Base-by-base conservation (phyloP, 1,140 invertebrate genomes). In the Pseudoatta argentina region DNA sequence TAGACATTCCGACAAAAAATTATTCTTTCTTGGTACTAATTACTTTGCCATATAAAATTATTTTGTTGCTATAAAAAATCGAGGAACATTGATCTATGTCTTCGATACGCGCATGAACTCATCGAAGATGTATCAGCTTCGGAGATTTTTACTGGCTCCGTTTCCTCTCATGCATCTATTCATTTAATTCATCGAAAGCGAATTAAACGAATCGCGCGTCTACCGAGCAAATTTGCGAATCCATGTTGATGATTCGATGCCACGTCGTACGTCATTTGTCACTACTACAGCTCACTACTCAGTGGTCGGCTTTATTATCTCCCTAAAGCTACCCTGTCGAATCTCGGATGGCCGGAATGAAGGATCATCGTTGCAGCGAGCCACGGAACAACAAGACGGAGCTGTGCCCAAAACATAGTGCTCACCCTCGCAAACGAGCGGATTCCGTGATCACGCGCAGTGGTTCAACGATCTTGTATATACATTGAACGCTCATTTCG, bases 361-460 rank as follows among this genome's bases (percentile, higher is more conserved):
- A 85, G 82, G 82, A 76, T 77, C 73, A 55, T 85, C 82, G 73
- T 39, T 72, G 82, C 14, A 14, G 82, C 82, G 21, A 55, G 30
- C 51, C 27, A 27, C 64, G 79, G 44, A 34, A 64, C 87, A 79
- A 44, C 82, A 88, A 89, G 87, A 89, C 85, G 76, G 75, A 89
- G 27, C 82, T 87, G 30, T 27, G 59, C 18, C 27, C 21, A 78
- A 24, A 59, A 27, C 57, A 39, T 16, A 30, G 55, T 24, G 5
- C 67, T 59, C 77, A 63, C 67, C 69, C 78, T 69, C 85, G 63
- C 86, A 90, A 90, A 90, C 86, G 88, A 90, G 85, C 86, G 73
- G 51, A 90, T 90, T 75, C 14, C 89, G 89, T 89, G 88, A 82
- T 87, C 86, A 18, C 51, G 34, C 59, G 12, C 72, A 14, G 44